Evolutionary conservation across 2,888 invertebrate species (phyloP).

Genomic region (Kuschelorhynchus macadamiae): DNA sequence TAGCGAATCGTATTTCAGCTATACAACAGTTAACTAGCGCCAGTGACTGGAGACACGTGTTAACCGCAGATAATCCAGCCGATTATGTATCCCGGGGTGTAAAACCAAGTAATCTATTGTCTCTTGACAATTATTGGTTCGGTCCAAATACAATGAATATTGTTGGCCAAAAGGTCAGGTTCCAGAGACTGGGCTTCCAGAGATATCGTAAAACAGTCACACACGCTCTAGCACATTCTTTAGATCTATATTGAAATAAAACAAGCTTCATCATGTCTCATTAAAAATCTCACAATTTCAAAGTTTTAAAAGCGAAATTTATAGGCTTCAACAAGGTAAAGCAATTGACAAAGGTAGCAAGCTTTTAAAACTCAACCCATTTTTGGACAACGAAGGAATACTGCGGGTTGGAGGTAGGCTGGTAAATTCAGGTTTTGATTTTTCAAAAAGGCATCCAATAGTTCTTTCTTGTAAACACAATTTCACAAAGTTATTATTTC

Average conservation of each 20-base stretch:
- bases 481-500: too few relatives aligned
- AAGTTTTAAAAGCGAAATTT: too few relatives aligned
- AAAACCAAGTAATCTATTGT: constrained; percentile 9
- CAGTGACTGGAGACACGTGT: constrained; percentile 40
- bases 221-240: constrained; percentile 1
- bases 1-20: constrained; percentile 27
- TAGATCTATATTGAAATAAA: constrained; percentile 1
- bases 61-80: constrained; percentile 26
- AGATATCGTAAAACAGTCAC: constrained; percentile 16
- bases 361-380: too few relatives aligned
- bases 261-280: not conserved
- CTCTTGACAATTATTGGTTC: constrained; percentile 27
- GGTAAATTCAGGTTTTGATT: too few relatives aligned
- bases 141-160: constrained; percentile 5
- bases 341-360: too few relatives aligned
- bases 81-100: constrained; percentile 39
- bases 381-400: too few relatives aligned
- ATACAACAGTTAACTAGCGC: constrained; percentile 39
- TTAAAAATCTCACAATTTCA: too few relatives aligned
- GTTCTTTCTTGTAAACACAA: too few relatives aligned
- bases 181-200: constrained; percentile 9
- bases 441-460: too few relatives aligned
- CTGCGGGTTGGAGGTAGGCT: too few relatives aligned
- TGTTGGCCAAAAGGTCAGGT: constrained; percentile 18
- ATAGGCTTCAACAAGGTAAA: too few relatives aligned